These are phyloP conservation scores for Euura lappo DNA, from an alignment of 1,140 invertebrate species.

Conservation along the genomic window DNA sequence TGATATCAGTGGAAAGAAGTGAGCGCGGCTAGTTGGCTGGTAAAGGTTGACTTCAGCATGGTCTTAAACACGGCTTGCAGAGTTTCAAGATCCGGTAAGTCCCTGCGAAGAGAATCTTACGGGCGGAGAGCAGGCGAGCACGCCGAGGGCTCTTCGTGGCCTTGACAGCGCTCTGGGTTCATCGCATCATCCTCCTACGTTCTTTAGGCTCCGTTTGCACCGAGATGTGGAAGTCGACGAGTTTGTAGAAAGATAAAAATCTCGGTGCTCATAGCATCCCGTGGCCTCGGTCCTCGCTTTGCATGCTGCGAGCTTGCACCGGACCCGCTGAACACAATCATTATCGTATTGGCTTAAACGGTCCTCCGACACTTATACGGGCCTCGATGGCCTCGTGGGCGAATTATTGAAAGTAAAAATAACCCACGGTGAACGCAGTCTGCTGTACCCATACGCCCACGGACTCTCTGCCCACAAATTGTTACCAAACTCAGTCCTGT, in stretches of 20 bases:
- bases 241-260: too few species aligned
- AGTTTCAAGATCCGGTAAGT: neutral
- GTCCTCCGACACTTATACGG: too few species aligned
- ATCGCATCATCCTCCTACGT: conserved; percentile 3
- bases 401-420: conserved; percentile 5
- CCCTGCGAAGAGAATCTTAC: neutral
- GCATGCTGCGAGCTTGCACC: too few species aligned
- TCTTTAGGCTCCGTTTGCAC: conserved; percentile 1
- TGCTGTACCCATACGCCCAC: neutral
- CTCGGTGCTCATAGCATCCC: too few species aligned
- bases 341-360: too few species aligned
- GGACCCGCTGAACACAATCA: too few species aligned
- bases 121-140: neutral
- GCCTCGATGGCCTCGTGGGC: neutral
- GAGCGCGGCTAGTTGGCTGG: too few species aligned
- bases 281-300: too few species aligned
- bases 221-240: neutral
- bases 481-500: neutral
- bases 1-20: too few species aligned
- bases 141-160: neutral
- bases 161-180: neutral
- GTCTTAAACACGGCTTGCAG: too few species aligned
- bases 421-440: neutral
- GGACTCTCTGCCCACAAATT: neutral
- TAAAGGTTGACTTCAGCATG: too few species aligned